phyloP scores from a whole-genome alignment of 2,888 invertebrate species.

The Catocala fraxini region DNA sequence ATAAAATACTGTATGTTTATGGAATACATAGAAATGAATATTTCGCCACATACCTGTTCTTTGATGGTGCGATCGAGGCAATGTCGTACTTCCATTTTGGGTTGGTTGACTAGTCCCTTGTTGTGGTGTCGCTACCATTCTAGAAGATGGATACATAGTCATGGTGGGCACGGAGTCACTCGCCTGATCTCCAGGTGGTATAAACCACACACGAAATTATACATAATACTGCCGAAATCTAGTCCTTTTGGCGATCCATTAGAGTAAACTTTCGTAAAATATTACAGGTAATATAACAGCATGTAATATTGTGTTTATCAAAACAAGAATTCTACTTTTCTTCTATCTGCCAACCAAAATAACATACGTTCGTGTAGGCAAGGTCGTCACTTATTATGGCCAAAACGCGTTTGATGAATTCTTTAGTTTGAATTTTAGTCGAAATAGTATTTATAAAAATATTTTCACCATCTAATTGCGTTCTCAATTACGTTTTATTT shows the following conservation, averaged over 20 bases:
- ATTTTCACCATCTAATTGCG: slow-evolving; percentile 50
- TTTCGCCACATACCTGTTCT: slow-evolving; percentile 71
- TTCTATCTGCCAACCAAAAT: slow-evolving; percentile 70
- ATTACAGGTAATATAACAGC: slow-evolving; percentile 21
- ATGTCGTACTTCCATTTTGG: slow-evolving; percentile 81
- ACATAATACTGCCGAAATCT: slow-evolving; percentile 75
- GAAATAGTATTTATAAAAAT: slow-evolving; percentile 36
- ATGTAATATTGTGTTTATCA: slow-evolving; percentile 45
- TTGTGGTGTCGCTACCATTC: slow-evolving; percentile 82
- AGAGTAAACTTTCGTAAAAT: slow-evolving; percentile 24
- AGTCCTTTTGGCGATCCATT: slow-evolving; percentile 59
- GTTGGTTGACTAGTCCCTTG: slow-evolving; percentile 80
- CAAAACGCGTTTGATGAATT: slow-evolving; percentile 45
- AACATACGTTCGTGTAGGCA: slow-evolving; percentile 68
- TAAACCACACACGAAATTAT: slow-evolving; percentile 75
- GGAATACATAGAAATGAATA: not conserved
- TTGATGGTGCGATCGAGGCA: slow-evolving; percentile 84
- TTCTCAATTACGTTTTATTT: slow-evolving; percentile 50
- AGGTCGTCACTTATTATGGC: slow-evolving; percentile 69
- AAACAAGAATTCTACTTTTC: slow-evolving; percentile 58
- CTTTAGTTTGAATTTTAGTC: slow-evolving; percentile 37
- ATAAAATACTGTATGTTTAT: too few species aligned
- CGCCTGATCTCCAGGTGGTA: slow-evolving; percentile 80
- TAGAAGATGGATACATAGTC: slow-evolving; percentile 81
- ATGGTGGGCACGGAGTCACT: slow-evolving; percentile 68